phyloP scores from a whole-genome alignment of 2,113 vertebrate species.

The Ranitomeya variabilis region DNA sequence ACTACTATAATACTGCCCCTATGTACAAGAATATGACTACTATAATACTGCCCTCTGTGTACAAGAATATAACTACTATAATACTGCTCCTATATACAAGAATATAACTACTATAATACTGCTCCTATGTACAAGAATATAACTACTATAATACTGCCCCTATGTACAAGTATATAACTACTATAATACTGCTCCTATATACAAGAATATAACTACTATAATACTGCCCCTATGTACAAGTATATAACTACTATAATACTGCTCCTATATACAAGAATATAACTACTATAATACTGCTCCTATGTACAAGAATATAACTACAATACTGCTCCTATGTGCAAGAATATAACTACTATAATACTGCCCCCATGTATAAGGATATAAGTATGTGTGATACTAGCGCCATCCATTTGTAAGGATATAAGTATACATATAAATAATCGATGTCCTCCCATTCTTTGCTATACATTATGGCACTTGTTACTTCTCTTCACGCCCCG shows the following conservation, averaged over 20 bases:
- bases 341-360: neutral
- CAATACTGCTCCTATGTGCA: neutral
- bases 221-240: neutral
- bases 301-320: slow-evolving; percentile 9
- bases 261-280: neutral
- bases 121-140: slow-evolving; percentile 8
- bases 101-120: slow-evolving; percentile 12
- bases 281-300: neutral
- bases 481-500: neutral
- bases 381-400: neutral
- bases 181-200: neutral
- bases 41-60: too few species aligned
- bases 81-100: neutral
- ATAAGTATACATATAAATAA: too few species aligned
- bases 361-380: neutral
- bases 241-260: slow-evolving; percentile 15
- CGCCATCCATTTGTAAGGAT: neutral
- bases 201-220: slow-evolving; percentile 15
- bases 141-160: slow-evolving; percentile 15
- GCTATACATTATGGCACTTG: neutral
- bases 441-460: neutral
- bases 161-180: slow-evolving; percentile 17
- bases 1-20: too few species aligned
- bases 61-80: neutral
- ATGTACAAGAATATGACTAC: too few species aligned